phyloP scores from a whole-genome alignment of 2,888 invertebrate genomes.

The Ephialtes manifestator region DNA sequence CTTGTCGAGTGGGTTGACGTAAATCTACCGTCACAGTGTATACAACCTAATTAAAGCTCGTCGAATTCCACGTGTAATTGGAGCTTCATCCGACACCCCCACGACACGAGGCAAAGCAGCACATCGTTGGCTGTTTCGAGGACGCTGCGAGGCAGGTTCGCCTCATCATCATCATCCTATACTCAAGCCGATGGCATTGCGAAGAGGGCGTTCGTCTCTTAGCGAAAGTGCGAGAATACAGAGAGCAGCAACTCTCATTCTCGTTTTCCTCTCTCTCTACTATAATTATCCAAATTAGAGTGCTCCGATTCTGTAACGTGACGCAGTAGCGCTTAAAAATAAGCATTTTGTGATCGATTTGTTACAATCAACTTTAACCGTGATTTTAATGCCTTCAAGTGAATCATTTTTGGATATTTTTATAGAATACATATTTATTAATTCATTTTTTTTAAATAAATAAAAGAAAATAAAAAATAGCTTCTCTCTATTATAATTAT shows the following conservation, averaged over 20 bases:
- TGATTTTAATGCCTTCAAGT: background rate
- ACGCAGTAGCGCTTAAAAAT: background rate
- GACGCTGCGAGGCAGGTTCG: conserved; percentile 1
- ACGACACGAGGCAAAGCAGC: conserved; percentile 31
- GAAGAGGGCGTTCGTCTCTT: conserved; percentile 22
- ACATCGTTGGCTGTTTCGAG: conserved; percentile 28
- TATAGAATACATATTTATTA: background rate
- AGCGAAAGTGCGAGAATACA: conserved; percentile 48
- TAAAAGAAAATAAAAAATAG: no score
- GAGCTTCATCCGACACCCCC: conserved; percentile 75
- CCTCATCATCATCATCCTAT: conserved; percentile 48
- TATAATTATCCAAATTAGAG: conserved; percentile 65
- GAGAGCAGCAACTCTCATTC: conserved; percentile 34
- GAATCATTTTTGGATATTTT: background rate
- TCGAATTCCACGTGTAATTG: conserved; percentile 79
- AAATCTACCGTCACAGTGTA: conserved; percentile 66
- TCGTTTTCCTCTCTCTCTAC: conserved; percentile 6
- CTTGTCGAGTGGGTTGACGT: conserved; percentile 50
- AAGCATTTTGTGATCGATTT: conserved; percentile 8
- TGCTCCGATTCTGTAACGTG: conserved; percentile 31
- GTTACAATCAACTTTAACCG: background rate
- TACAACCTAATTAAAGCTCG: conserved; percentile 79
- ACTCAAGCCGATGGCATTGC: conserved; percentile 43
- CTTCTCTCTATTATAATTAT: conserved; percentile 50
- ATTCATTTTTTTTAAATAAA: no score